Evolutionary conservation across 2,113 vertebrate species (phyloP), one percentile per base, ranked within the genome.

Genomic region (Cyprinodon brontotheroides): DNA sequence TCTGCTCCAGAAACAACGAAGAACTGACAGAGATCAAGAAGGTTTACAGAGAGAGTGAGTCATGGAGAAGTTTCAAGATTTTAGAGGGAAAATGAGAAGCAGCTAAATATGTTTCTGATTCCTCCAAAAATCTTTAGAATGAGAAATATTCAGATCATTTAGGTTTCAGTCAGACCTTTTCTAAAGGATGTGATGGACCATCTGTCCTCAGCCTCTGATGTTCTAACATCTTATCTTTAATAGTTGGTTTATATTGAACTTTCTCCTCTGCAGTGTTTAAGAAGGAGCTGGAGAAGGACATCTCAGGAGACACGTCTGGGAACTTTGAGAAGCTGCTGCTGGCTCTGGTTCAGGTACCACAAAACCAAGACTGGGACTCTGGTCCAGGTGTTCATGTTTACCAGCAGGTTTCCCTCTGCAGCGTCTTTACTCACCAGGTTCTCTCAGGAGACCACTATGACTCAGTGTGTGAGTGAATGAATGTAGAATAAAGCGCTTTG

Each of bases 271-370:
- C 87, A 99, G 98, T 96, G 93, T 98, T 96, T 88, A 99, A 99
- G 94, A 98, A 96, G 17, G 97, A 99, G 0, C 73, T 99, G 92
- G 97, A 97, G 62, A 98, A 98, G 87, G 97, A 99, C 73, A 95
- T 99, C 0, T 72, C 96, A 13, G 97, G 96, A 3, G 98, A 99
- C 91, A 99, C 97, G 0, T 99, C 98, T 0, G 97, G 97, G 2
- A 93, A 98, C 82, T 99, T 99, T 64, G 94, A 95, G 50, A 97
- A 97, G 81, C 94, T 99, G n/a, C 95, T 99, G 91, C 93, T 98
- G 59, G 95, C 95, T 53, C 93, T 99, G 14, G 95, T 97, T 20
- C 95, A 97, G 96, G 97, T 99, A 77, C 5, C 14, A 53, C 64
- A 65, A 40, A 65, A 65, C 63, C 60, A 61, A 12, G 4, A 62